These are phyloP conservation scores for Gavia stellata DNA, from an alignment of 2,113 vertebrate species.

Conservation along the genomic window DNA sequence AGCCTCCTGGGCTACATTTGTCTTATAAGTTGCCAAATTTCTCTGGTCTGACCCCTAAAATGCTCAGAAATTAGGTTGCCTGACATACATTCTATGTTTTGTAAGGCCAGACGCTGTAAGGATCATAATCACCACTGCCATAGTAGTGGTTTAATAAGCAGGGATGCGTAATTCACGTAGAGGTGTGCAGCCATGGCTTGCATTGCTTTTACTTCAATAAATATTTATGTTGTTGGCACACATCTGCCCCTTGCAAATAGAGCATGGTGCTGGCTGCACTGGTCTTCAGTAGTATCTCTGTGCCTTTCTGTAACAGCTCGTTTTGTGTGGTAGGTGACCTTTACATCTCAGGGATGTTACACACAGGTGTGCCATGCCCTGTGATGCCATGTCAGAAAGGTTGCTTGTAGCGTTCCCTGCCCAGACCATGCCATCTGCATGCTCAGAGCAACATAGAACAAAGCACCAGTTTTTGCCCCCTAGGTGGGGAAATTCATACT, in stretches of 20 bases:
- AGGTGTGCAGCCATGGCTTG: background rate
- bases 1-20: background rate
- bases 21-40: background rate
- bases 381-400: background rate
- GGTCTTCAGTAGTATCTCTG: background rate
- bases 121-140: background rate
- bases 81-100: background rate
- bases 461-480: background rate
- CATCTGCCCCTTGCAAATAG: background rate
- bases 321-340: background rate
- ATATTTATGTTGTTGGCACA: background rate
- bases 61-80: background rate
- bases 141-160: background rate
- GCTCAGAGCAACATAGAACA: background rate
- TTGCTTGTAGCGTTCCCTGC: background rate
- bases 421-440: background rate
- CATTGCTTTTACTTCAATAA: background rate
- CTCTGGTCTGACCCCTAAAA: background rate
- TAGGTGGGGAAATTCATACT: background rate
- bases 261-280: background rate
- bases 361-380: background rate
- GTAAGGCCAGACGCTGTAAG: background rate
- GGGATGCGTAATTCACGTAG: background rate
- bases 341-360: background rate
- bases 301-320: background rate